Percentiles rank a stretch among this genome's conserved stretches.
Conservation (phyloP, 2,113 vertebrate species). For the Stictonetta naevosa region DNA sequence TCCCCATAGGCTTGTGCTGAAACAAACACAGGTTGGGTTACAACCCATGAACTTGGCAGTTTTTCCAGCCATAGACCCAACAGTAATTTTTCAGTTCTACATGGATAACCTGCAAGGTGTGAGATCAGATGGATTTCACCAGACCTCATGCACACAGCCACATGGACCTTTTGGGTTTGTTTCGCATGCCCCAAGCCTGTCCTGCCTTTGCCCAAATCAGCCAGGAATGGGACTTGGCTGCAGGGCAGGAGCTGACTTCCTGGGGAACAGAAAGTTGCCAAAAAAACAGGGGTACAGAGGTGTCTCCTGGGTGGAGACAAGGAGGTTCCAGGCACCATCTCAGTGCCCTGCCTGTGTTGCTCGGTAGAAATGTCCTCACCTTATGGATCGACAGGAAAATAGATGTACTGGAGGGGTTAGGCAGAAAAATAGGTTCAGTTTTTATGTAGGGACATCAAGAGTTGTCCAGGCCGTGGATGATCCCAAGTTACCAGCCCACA, state of each 20-base stretch:
- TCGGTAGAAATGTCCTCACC: neutral
- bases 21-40: neutral
- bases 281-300: neutral
- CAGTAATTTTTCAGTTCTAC: rapidly evolving
- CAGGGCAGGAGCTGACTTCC: neutral
- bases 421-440: neutral
- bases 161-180: neutral
- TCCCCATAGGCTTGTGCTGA: neutral
- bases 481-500: neutral
- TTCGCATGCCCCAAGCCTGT: neutral
- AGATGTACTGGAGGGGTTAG: neutral
- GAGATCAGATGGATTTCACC: neutral
- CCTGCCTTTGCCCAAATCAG: neutral
- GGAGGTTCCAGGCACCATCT: neutral
- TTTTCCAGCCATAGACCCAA: neutral
- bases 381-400: neutral
- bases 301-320: neutral
- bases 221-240: neutral
- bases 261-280: neutral
- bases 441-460: neutral
- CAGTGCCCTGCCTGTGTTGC: neutral
- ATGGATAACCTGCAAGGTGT: neutral
- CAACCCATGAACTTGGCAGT: neutral
- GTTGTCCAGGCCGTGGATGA: neutral
- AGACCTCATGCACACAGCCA: neutral